These are phyloP conservation scores for Dendropsophus ebraccatus DNA, from an alignment of 2,113 vertebrate genomes.

Conservation along the genomic window DNA sequence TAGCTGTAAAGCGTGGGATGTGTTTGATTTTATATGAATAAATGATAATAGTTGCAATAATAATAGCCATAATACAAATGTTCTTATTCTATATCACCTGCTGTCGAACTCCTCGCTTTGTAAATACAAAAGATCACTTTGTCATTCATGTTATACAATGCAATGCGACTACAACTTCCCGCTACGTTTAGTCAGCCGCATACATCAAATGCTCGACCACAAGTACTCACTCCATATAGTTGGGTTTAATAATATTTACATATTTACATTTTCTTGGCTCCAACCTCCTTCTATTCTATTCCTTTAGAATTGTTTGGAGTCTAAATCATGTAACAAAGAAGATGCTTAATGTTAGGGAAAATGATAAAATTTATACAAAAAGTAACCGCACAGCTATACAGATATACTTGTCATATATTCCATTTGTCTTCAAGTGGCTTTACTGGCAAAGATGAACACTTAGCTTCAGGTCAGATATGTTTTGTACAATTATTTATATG, in stretches of 20 bases:
- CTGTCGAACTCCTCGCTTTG: not conserved
- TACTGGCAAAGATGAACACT: too few relatives aligned
- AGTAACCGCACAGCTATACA: too few relatives aligned
- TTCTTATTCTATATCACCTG: not conserved
- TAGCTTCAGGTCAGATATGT: too few relatives aligned
- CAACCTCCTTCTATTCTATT: too few relatives aligned
- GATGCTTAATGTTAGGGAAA: too few relatives aligned
- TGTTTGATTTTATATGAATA: not conserved
- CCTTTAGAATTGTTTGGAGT: too few relatives aligned
- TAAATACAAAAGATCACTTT: not conserved
- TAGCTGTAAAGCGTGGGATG: not conserved
- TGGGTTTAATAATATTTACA: not conserved
- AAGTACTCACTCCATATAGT: not conserved
- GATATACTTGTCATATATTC: too few relatives aligned
- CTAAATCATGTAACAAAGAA: too few relatives aligned
- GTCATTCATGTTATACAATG: not conserved
- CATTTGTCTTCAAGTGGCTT: too few relatives aligned
- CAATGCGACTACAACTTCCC: not conserved
- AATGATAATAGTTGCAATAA: not conserved
- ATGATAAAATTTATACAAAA: too few relatives aligned
- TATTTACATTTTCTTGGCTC: too few relatives aligned
- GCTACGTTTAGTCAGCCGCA: not conserved
- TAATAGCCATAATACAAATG: not conserved
- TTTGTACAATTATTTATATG: too few relatives aligned
- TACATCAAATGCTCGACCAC: not conserved